phyloP scores from a whole-genome alignment of 2,797 vertebrate species.

The Tokudaia muenninki region DNA sequence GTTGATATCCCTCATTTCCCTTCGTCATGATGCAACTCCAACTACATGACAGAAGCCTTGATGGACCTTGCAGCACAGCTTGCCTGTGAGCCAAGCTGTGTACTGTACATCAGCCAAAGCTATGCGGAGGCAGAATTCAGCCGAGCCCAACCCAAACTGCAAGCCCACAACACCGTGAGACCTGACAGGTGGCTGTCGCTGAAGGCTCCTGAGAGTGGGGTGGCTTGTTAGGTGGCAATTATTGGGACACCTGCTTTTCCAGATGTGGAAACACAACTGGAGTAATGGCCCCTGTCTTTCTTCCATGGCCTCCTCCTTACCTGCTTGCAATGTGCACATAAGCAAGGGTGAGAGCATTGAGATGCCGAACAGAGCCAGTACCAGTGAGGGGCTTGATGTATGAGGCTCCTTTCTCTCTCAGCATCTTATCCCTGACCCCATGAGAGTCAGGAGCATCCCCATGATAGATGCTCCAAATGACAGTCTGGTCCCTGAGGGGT shows the following conservation, averaged over 20 bases:
- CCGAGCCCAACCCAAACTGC: neutral
- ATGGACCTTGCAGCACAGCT: neutral
- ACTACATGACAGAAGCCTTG: neutral
- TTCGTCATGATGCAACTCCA: neutral
- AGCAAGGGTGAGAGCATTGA: neutral
- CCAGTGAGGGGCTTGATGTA: neutral
- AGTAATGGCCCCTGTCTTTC: neutral
- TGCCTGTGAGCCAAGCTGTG: neutral
- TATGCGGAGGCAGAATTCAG: neutral
- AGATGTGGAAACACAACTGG: neutral
- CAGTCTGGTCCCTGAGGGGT: neutral
- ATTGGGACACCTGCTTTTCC: neutral
- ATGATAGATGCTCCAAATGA: neutral
- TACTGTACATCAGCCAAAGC: neutral
- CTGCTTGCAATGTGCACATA: neutral
- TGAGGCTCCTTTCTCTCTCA: neutral
- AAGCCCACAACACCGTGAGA: neutral
- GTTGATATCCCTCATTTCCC: too few species aligned
- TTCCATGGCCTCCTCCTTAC: neutral
- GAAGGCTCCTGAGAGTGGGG: neutral
- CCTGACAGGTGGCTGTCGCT: neutral
- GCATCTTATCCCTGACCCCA: neutral
- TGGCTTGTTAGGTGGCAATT: neutral
- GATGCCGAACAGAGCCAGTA: neutral
- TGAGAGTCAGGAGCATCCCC: neutral